Evolutionary conservation across 2,113 vertebrate species (phyloP).

Genomic region (Vulpes vulpes): DNA sequence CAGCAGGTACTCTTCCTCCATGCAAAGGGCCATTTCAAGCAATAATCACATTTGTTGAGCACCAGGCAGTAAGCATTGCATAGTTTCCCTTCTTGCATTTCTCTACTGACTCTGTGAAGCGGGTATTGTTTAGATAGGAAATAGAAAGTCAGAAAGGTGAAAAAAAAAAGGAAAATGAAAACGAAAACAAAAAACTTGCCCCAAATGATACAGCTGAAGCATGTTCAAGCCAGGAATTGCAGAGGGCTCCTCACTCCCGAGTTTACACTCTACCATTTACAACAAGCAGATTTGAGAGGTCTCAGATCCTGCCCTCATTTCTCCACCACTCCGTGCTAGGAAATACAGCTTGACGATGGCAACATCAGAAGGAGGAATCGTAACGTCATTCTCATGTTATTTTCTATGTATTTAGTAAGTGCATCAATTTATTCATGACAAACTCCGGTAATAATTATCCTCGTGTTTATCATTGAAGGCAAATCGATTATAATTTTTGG

Average conservation of each 20-base stretch:
- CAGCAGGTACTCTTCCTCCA: background rate
- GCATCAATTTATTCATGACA: background rate
- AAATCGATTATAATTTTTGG: conserved; percentile 8
- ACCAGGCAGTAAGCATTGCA: background rate
- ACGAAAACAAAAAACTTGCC: background rate
- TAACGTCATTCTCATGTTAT: accelerated
- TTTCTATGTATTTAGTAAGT: background rate
- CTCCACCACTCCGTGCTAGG: background rate
- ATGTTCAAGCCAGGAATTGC: background rate
- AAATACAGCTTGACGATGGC: accelerated
- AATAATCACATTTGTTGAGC: background rate
- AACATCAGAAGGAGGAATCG: background rate
- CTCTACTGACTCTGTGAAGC: background rate
- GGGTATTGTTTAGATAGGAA: background rate
- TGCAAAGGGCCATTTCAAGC: background rate
- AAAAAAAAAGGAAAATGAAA: no score
- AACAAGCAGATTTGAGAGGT: background rate
- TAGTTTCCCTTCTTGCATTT: background rate
- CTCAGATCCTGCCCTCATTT: background rate
- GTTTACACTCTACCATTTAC: background rate
- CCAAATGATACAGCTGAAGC: background rate
- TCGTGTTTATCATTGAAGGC: background rate
- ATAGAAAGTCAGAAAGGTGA: background rate
- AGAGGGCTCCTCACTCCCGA: background rate
- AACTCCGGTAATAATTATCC: background rate